Base-by-base conservation (phyloP, 2,888 invertebrate genomes). In the Crematogaster levior region DNA sequence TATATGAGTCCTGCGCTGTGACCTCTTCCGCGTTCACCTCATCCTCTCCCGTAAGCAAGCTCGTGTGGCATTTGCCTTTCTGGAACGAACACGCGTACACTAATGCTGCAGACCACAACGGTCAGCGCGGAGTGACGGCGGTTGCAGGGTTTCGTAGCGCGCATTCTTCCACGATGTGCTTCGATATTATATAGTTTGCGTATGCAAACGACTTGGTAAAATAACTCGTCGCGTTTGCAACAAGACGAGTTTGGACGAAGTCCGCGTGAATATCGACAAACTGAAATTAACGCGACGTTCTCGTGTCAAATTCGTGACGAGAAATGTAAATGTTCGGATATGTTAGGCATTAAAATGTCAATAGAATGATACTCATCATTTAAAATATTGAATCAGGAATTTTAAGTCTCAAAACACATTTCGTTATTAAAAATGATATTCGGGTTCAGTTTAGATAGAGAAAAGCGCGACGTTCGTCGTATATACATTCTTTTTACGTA, bases 1-100 rank as follows among this genome's bases (percentile, higher is more conserved):
- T 89, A 68, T 81, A 88, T 34, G 84, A 85, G 53, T 46, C 7
- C 46, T 24, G 48, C 7, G 37, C 18, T 65, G 30, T 4, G 72
- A 15, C 37, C 63, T 73, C 73, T 75, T 83, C 48, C 80, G 60
- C 79, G 68, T 61, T 10, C 51, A 51, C 43, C 61, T 74, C 73
- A 48, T 10, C 34, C 30, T 37, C 24, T 3, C 27, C 24, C 34
- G 27, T 77, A 40, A 24, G 43, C 63, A 53, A 43, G 15, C 61
- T 53, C 21, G 75, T 27, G 60, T 60, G 74, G 75, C 60, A 74
- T 61, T 27, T 27, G 60, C 60, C n/a, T 60, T 60, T 74, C 75
- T 60, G 48, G 60, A 10, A 48, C 80, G 40, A 60, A 60, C 48
- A 37, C 74, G 60, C 46, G 74, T 46, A n/a, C 60, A 48, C 53